Evolutionary conservation across 1,140 invertebrate genomes (phyloP).

Genomic region (Drosophila nasuta): DNA sequence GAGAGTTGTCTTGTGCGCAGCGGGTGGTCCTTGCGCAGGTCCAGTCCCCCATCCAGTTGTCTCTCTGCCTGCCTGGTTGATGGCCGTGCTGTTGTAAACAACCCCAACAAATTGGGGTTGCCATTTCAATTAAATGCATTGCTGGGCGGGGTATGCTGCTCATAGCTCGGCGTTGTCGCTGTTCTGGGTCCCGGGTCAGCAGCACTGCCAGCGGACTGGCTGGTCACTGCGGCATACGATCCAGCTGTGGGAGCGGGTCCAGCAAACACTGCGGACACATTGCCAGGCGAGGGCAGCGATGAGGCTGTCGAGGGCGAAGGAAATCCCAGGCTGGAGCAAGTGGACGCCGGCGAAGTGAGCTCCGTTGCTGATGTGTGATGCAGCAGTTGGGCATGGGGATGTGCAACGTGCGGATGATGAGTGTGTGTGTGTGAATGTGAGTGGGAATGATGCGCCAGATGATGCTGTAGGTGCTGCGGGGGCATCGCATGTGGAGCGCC

Average conservation of each 20-base stretch:
- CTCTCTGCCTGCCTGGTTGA: neutral
- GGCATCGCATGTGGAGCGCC: conserved; percentile 52
- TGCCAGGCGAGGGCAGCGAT: conserved; percentile 83
- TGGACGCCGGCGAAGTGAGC: conserved; percentile 63
- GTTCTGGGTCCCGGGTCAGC: conserved; percentile 24
- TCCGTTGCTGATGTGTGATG: conserved; percentile 38
- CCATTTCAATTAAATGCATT: conserved; percentile 82
- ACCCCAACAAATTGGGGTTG: conserved; percentile 74
- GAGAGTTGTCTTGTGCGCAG: conserved; percentile 45
- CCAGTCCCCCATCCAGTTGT: neutral
- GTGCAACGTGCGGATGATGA: conserved; percentile 65
- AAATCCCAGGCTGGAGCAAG: conserved; percentile 78
- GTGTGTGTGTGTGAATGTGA: conserved; percentile 18
- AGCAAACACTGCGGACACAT: conserved; percentile 79
- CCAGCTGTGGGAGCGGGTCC: conserved; percentile 43
- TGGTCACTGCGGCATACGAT: conserved; percentile 27
- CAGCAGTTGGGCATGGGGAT: conserved; percentile 50
- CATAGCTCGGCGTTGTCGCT: conserved; percentile 66
- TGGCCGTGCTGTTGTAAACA: conserved; percentile 8
- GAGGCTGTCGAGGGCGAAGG: conserved; percentile 72
- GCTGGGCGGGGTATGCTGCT: conserved; percentile 78
- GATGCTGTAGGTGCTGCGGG: conserved; percentile 61
- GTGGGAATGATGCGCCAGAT: conserved; percentile 47
- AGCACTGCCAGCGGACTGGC: conserved; percentile 4
- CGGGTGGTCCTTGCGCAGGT: conserved; percentile 68